A percentile compares a stretch with the other conserved stretches of the same genome.
These are phyloP conservation scores for Ephialtes manifestator DNA, from an alignment of 2,888 invertebrate genomes.

Conservation along the genomic window DNA sequence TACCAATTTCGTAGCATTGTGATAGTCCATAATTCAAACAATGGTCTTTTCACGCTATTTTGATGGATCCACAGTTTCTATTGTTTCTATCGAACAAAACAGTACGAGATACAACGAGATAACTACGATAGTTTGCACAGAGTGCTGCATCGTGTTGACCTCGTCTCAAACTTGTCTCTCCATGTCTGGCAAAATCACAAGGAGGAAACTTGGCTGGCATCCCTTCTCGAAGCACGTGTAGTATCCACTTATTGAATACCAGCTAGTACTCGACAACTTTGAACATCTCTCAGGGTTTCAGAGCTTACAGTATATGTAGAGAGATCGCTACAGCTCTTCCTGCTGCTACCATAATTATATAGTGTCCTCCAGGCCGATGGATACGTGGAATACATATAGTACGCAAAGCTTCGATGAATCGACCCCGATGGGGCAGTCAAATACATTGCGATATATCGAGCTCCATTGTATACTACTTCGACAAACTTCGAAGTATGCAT, in stretches of 20 bases:
- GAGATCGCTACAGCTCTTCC: neutral
- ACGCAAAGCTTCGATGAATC: neutral
- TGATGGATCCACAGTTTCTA: neutral
- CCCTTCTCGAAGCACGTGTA: constrained; percentile 1
- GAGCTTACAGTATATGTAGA: neutral
- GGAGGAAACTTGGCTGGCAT: constrained; percentile 35
- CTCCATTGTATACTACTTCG: neutral
- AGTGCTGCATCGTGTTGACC: constrained; percentile 7
- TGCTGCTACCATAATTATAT: neutral
- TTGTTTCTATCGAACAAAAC: neutral
- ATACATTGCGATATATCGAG: neutral
- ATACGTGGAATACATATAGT: neutral
- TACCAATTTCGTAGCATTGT: too few relatives aligned
- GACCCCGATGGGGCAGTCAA: neutral
- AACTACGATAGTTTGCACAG: neutral
- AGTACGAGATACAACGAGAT: neutral
- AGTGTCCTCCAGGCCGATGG: neutral
- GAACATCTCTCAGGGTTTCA: constrained; percentile 2
- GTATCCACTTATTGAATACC: constrained; percentile 6
- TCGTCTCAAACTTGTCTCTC: constrained; percentile 38
- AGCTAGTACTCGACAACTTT: constrained; percentile 4
- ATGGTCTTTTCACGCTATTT: neutral
- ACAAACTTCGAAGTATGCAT: neutral
- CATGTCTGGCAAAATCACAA: constrained; percentile 13
- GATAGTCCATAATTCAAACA: neutral